phyloP scores from a whole-genome alignment of 2,888 invertebrate genomes.

The Coleophora flavipennella region DNA sequence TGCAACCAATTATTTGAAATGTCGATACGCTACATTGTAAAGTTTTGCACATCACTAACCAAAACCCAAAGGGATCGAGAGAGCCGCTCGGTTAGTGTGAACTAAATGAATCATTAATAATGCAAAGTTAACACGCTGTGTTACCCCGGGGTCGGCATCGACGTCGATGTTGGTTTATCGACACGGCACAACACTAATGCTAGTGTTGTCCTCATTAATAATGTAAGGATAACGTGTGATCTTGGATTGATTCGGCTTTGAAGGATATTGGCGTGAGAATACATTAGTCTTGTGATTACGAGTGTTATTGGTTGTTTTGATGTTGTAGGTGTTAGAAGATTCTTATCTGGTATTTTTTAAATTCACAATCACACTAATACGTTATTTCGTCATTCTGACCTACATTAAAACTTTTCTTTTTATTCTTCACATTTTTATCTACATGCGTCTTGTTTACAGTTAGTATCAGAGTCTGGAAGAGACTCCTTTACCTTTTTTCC shows the following conservation, averaged over 20 bases:
- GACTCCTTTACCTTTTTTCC: too few species aligned
- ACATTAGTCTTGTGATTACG: background rate
- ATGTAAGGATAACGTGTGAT: too few species aligned
- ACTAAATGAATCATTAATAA: slow-evolving; percentile 74
- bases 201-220: background rate
- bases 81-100: slow-evolving; percentile 66
- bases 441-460: too few species aligned
- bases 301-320: too few species aligned
- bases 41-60: slow-evolving; percentile 1
- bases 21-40: background rate
- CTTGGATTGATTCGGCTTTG: background rate
- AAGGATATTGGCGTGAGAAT: slow-evolving; percentile 1
- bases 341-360: too few species aligned
- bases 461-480: too few species aligned
- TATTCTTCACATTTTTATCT: too few species aligned
- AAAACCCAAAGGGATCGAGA: slow-evolving; percentile 55
- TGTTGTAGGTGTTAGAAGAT: too few species aligned
- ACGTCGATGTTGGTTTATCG: slow-evolving; percentile 39
- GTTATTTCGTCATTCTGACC: too few species aligned
- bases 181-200: slow-evolving; percentile 36
- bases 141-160: slow-evolving; percentile 39
- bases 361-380: too few species aligned
- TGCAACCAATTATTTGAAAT: too few species aligned
- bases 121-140: slow-evolving; percentile 57
- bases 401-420: too few species aligned